These are phyloP conservation scores for Axea sp. DNA, from an alignment of 2,888 invertebrate species.

Conservation along the genomic window DNA sequence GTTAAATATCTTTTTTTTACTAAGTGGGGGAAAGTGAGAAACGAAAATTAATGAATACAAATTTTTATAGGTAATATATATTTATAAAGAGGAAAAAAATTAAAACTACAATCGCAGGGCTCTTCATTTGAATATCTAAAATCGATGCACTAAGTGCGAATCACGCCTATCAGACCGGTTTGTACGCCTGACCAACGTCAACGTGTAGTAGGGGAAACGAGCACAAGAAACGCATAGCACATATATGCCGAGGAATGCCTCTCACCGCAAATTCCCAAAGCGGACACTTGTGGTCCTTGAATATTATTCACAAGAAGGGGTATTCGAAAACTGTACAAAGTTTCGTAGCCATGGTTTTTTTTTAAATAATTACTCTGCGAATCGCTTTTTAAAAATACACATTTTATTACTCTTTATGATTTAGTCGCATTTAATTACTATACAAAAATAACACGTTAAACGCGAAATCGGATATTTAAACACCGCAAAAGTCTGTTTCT, in stretches of 20 bases:
- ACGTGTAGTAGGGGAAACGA: constrained; percentile 59
- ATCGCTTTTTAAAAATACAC: too few species aligned
- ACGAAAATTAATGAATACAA: too few species aligned
- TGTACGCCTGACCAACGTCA: constrained; percentile 70
- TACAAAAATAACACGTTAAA: too few species aligned
- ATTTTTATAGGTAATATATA: too few species aligned
- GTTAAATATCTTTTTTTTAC: too few species aligned
- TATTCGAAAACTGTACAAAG: constrained; percentile 53
- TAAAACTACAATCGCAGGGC: too few species aligned
- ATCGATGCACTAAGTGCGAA: constrained; percentile 49
- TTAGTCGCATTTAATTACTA: too few species aligned
- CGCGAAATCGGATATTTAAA: too few species aligned
- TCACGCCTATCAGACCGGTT: constrained; percentile 69
- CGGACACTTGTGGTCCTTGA: constrained; percentile 75
- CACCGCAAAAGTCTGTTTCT: too few species aligned
- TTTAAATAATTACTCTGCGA: constrained; percentile 12
- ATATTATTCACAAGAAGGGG: constrained; percentile 51
- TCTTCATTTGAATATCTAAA: constrained; percentile 46
- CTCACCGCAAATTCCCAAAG: constrained; percentile 67
- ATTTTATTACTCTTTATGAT: neutral
- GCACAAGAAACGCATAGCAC: constrained; percentile 60
- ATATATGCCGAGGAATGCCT: constrained; percentile 64
- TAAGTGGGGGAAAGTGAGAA: too few species aligned
- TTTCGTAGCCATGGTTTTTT: constrained; percentile 15
- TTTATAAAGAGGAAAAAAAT: too few species aligned